Evolutionary conservation across 1,140 invertebrate species (phyloP), one percentile per base, ranked within the genome.

Genomic region (Lasioglossum albipes): DNA sequence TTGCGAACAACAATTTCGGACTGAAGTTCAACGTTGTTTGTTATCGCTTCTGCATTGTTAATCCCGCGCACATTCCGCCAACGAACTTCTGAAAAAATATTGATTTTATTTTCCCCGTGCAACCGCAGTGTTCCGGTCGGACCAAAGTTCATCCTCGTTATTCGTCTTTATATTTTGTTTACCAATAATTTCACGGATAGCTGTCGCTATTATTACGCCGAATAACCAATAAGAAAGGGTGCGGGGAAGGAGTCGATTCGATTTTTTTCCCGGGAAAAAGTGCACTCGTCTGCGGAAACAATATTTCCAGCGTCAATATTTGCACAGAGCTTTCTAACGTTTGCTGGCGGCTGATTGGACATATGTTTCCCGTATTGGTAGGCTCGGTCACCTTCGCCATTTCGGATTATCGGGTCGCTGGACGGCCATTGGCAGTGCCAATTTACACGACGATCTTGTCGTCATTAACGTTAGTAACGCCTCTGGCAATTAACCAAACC

Each of bases 251-350:
- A 0, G 49, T 52, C 6, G n/a, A 64, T 45, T 12, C 7, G 7
- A 59, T 59, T 59, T 42, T 59, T 42, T 16, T 5, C 3, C 6
- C 9, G 61, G 22, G 49, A 59, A n/a, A 45, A 20, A 54, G 13
- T 18, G 10, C 18, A 31, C 36, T 41, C 7, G 41, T 7, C n/a
- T 10, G 0, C 5, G 42, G 10, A n/a, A 45, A 3, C 22, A 27
- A 42, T 68, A 16, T 45, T 59, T 16, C 12, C 13, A 16, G 7
- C 9, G 41, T 49, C 41, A 69, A 61, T 77, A 69, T 77, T 70
- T 77, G 41, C 42, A 9, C 4, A 42, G 20, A 57, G 16, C 7
- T 61, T 49, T 36, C 22, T 36, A n/a, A 3, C 22, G 7, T 57
- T 57, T 75, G 16, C 41, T 36, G 20, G 20, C 31, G 20, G 5